Conservation (phyloP, 2,113 vertebrate species). For the Laticauda laticaudata region DNA sequence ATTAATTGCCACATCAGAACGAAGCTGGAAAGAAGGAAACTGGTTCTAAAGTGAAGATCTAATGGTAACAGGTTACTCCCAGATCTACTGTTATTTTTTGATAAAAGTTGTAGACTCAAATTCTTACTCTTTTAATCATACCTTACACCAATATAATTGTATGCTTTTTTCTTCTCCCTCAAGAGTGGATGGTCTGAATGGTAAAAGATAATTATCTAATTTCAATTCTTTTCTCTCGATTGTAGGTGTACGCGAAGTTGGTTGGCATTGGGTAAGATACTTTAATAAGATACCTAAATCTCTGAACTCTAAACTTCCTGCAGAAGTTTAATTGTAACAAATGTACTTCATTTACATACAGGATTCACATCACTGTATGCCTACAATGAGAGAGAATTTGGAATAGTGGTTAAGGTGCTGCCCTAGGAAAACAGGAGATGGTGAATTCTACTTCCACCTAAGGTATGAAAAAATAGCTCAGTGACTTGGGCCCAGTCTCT, state of each 20-base stretch:
- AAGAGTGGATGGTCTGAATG: neutral
- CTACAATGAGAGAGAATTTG: neutral
- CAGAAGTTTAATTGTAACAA: neutral
- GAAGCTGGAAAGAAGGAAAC: neutral
- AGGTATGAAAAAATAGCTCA: neutral
- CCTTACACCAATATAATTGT: neutral
- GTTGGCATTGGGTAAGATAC: neutral
- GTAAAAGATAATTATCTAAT: neutral
- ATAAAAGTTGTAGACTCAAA: neutral
- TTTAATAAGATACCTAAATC: too few relatives aligned
- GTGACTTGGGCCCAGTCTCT: neutral
- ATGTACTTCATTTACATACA: neutral
- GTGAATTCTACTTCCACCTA: neutral
- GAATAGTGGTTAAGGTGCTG: neutral
- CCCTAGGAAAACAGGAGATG: neutral
- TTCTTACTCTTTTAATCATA: neutral
- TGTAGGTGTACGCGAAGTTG: neutral
- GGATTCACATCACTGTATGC: too few relatives aligned
- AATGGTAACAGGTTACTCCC: neutral
- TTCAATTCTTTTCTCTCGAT: neutral
- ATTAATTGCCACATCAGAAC: constrained; percentile 5
- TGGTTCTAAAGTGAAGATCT: neutral
- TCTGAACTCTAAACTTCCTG: too few relatives aligned
- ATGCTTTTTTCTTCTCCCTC: neutral
- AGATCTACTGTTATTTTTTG: neutral